These are phyloP conservation scores for Coregonus suidteri DNA, from an alignment of 2,797 vertebrate species.

Conservation along the genomic window DNA sequence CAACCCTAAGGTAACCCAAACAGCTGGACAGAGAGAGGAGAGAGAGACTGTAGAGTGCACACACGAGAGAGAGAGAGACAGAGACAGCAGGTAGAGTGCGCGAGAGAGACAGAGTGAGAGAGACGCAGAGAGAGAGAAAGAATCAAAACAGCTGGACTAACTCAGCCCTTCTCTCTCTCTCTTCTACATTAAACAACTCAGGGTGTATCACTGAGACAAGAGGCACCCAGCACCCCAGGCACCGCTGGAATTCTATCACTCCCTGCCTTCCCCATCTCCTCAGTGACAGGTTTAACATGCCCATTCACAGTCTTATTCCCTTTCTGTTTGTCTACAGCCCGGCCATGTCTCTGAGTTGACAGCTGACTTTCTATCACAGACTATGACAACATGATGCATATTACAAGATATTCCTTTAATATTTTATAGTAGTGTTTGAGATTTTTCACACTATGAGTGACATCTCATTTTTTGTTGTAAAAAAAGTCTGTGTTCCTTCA, in stretches of 20 bases:
- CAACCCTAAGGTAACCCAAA: conserved; percentile 44
- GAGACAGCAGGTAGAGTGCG: neutral
- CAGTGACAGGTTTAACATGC: conserved; percentile 41
- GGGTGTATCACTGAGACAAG: no score
- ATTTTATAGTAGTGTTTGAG: conserved; percentile 8
- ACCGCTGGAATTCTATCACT: neutral
- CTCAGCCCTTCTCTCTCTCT: conserved; percentile 50
- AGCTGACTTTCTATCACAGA: conserved; percentile 49
- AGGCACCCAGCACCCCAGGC: conserved; percentile 12
- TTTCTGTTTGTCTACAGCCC: conserved; percentile 15
- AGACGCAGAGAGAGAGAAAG: conserved; percentile 27
- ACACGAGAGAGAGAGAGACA: neutral
- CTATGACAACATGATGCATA: conserved; percentile 47
- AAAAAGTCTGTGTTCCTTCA: neutral
- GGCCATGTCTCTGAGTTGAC: conserved; percentile 19
- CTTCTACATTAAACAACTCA: conserved; percentile 35
- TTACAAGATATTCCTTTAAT: conserved; percentile 55
- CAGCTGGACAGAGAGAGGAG: neutral
- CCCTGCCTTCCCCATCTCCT: conserved; percentile 2
- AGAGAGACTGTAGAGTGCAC: neutral
- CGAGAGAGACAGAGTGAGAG: conserved; percentile 22
- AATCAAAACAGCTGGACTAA: conserved; percentile 66
- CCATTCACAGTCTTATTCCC: conserved; percentile 41
- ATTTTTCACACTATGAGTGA: conserved; percentile 15
- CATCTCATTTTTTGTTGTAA: conserved; percentile 1